These are phyloP conservation scores for Penaeus indicus DNA, from an alignment of 1,140 invertebrate species.

Conservation along the genomic window DNA sequence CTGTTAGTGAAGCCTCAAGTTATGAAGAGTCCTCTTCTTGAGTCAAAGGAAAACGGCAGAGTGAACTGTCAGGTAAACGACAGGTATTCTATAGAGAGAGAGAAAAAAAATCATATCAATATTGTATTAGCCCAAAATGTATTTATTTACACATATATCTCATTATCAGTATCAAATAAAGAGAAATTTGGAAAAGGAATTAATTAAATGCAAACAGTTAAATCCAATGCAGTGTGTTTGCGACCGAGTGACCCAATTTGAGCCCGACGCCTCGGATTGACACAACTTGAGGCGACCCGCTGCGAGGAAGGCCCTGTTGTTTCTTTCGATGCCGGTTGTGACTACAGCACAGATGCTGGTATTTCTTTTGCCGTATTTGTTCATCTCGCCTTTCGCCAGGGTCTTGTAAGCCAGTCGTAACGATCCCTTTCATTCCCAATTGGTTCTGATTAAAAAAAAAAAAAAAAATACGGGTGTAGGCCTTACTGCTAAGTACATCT, in stretches of 20 bases:
- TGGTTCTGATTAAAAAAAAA: not conserved
- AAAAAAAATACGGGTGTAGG: slow-evolving; percentile 37
- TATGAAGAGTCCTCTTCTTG: slow-evolving; percentile 55
- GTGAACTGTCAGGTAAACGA: slow-evolving; percentile 51
- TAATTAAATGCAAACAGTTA: no score
- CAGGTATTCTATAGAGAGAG: slow-evolving; percentile 37
- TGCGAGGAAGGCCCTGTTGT: slow-evolving; percentile 25
- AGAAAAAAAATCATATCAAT: slow-evolving; percentile 9
- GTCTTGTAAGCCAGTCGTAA: slow-evolving; percentile 36
- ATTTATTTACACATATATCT: no score
- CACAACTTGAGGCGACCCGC: slow-evolving; percentile 34
- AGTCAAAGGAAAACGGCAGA: slow-evolving; percentile 28
- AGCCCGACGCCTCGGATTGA: not conserved
- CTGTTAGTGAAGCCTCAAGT: slow-evolving; percentile 30
- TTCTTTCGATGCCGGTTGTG: slow-evolving; percentile 21
- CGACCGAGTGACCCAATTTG: slow-evolving; percentile 55
- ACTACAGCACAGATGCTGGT: slow-evolving; percentile 34
- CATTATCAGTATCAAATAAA: no score
- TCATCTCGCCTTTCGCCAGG: slow-evolving; percentile 45
- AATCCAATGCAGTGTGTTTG: slow-evolving; percentile 27
- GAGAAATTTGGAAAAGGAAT: no score
- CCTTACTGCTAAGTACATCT: slow-evolving; percentile 27
- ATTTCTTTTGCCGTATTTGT: slow-evolving; percentile 23
- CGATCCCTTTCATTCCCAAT: slow-evolving; percentile 17
- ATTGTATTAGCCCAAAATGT: not conserved